Conservation (phyloP, 1,140 invertebrate genomes). For the Tenebrio molitor region DNA sequence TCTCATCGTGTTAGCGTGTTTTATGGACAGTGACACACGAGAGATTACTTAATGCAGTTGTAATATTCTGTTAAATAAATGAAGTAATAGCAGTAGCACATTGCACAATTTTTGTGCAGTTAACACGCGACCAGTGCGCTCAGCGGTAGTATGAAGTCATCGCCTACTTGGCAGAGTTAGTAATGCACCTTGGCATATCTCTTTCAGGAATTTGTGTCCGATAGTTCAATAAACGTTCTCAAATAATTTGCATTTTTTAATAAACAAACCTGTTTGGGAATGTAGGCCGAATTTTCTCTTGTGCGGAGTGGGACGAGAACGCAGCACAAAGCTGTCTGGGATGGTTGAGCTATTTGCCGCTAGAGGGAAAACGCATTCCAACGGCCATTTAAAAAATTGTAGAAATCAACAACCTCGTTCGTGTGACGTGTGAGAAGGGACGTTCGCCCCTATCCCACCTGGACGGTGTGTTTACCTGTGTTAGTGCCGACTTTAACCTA, state of each 20-base stretch:
- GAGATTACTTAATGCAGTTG: too few relatives aligned
- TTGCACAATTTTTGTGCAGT: too few relatives aligned
- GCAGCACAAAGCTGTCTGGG: constrained; percentile 8
- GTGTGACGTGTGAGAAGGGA: constrained; percentile 50
- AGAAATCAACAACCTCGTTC: constrained; percentile 41
- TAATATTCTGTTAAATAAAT: too few relatives aligned
- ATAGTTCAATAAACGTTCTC: constrained; percentile 13
- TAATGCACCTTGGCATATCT: too few relatives aligned
- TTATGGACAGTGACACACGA: too few relatives aligned
- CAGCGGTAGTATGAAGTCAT: too few relatives aligned
- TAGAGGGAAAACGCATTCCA: constrained; percentile 49
- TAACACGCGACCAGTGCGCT: too few relatives aligned
- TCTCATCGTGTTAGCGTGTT: too few relatives aligned
- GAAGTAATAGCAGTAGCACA: too few relatives aligned
- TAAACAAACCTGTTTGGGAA: constrained; percentile 37
- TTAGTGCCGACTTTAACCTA: too few relatives aligned
- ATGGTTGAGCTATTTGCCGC: constrained; percentile 45
- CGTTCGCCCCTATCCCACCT: constrained; percentile 14
- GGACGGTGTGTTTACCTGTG: too few relatives aligned
- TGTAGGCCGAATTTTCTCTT: constrained; percentile 33
- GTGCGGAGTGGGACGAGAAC: background rate
- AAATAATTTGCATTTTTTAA: constrained; percentile 38
- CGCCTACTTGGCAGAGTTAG: too few relatives aligned
- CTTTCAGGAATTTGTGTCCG: background rate
- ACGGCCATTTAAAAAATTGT: constrained; percentile 52